Evolutionary conservation across 2,888 invertebrate species (phyloP).

Genomic region (Cartodere bifasciata): DNA sequence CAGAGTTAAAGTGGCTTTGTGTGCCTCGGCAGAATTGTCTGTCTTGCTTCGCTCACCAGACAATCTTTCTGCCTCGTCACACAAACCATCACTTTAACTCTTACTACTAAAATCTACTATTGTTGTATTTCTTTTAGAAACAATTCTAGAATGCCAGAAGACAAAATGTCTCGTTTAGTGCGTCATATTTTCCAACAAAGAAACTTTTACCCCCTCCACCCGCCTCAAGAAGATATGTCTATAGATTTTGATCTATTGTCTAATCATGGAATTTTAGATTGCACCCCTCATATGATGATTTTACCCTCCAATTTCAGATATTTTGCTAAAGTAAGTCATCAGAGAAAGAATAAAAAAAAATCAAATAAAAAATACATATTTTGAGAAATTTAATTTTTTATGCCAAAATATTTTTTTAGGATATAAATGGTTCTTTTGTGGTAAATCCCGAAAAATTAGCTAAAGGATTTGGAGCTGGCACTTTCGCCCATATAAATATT

Average conservation of each 20-base stretch:
- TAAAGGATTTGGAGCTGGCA: conserved; percentile 63
- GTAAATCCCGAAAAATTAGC: conserved; percentile 77
- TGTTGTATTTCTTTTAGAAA: no score
- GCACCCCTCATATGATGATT: conserved; percentile 69
- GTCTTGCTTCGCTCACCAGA: no score
- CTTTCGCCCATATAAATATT: conserved; percentile 59
- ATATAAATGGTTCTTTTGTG: conserved; percentile 63
- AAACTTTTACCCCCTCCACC: conserved; percentile 72
- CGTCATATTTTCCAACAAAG: conserved; percentile 65
- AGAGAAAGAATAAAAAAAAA: background rate
- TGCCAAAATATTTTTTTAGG: conserved; percentile 40
- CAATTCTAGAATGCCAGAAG: no score
- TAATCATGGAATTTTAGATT: conserved; percentile 54
- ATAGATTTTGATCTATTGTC: conserved; percentile 62
- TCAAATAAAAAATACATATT: conserved; percentile 1
- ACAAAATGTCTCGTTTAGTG: conserved; percentile 35
- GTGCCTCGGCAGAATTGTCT: no score
- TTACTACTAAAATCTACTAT: no score
- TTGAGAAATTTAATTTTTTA: conserved; percentile 3
- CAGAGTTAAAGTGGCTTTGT: no score
- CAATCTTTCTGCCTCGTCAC: no score
- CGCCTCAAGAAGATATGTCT: conserved; percentile 50
- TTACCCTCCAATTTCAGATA: conserved; percentile 75
- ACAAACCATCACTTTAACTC: no score
- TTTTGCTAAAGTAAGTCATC: conserved; percentile 58